A percentile compares a stretch with the other conserved stretches of the same genome.
Evolutionary conservation across 2,888 invertebrate genomes (phyloP).

Genomic region (Cheiracanthium punctorium): DNA sequence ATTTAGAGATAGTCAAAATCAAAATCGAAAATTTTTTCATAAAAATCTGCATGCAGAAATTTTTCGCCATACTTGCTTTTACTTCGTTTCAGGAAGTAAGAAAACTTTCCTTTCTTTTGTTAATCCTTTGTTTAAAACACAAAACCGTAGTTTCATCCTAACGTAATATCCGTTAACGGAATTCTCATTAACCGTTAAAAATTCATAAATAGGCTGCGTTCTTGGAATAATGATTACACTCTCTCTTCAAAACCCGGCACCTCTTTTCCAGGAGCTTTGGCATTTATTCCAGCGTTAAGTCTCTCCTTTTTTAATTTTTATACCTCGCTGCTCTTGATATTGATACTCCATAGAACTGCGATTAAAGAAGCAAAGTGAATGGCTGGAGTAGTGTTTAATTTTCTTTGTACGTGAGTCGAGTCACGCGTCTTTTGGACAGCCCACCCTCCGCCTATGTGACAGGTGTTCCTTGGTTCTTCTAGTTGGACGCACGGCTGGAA

Average conservation of each 20-base stretch:
- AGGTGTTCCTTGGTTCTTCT: conserved; percentile 30
- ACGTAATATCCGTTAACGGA: too few relatives aligned
- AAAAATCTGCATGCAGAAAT: too few relatives aligned
- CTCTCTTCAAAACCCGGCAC: not conserved
- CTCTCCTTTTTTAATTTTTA: not conserved
- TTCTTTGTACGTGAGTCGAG: not conserved
- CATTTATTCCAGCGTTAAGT: not conserved
- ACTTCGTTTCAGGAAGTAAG: too few relatives aligned
- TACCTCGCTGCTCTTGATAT: not conserved
- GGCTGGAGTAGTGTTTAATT: not conserved
- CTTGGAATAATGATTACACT: not conserved
- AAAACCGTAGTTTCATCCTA: too few relatives aligned
- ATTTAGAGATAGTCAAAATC: too few relatives aligned
- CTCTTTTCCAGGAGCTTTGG: not conserved
- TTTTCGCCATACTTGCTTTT: too few relatives aligned
- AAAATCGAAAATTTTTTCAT: too few relatives aligned
- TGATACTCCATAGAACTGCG: not conserved
- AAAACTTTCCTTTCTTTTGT: too few relatives aligned
- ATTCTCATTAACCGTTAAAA: too few relatives aligned
- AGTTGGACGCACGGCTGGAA: conserved; percentile 19
- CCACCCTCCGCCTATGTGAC: conserved; percentile 14
- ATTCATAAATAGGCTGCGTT: not conserved
- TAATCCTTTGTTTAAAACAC: too few relatives aligned
- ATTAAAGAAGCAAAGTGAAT: not conserved
- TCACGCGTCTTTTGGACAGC: not conserved